Evolutionary conservation across 2,797 vertebrate genomes (phyloP).

Genomic region (Gallinago nigripennis): DNA sequence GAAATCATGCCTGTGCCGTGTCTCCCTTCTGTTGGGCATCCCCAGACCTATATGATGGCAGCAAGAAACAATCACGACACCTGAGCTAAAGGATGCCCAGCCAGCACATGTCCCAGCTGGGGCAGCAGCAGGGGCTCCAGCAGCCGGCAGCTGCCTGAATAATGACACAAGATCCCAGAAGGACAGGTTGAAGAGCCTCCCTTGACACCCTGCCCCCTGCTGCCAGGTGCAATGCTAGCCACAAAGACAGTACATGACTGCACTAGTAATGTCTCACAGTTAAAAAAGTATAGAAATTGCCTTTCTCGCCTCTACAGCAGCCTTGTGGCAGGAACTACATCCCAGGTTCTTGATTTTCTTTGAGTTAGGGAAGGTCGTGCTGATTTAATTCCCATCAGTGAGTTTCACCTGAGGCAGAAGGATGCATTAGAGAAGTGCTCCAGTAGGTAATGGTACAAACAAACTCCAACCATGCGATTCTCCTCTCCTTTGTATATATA

Average conservation of each 20-base stretch:
- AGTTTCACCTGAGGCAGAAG: background rate
- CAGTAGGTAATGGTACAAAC: background rate
- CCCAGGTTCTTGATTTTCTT: background rate
- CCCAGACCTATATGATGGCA: background rate
- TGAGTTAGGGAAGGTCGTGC: background rate
- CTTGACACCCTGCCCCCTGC: background rate
- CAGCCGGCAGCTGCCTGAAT: background rate
- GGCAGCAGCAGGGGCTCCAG: background rate
- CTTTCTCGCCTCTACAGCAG: background rate
- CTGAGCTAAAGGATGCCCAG: rapidly evolving
- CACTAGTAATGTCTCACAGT: background rate
- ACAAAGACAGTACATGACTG: background rate
- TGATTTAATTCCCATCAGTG: background rate
- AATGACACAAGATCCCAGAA: background rate
- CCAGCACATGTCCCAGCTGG: rapidly evolving
- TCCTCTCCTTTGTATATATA: background rate
- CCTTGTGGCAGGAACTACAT: background rate
- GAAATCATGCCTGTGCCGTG: rapidly evolving
- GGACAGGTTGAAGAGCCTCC: background rate
- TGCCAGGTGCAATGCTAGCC: background rate
- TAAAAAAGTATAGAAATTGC: background rate
- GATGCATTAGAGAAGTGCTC: background rate
- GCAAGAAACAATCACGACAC: background rate
- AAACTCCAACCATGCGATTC: rapidly evolving
- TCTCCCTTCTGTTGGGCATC: rapidly evolving